These are phyloP conservation scores for Kryptolebias marmoratus DNA, from an alignment of 2,113 vertebrate species.

Conservation along the genomic window DNA sequence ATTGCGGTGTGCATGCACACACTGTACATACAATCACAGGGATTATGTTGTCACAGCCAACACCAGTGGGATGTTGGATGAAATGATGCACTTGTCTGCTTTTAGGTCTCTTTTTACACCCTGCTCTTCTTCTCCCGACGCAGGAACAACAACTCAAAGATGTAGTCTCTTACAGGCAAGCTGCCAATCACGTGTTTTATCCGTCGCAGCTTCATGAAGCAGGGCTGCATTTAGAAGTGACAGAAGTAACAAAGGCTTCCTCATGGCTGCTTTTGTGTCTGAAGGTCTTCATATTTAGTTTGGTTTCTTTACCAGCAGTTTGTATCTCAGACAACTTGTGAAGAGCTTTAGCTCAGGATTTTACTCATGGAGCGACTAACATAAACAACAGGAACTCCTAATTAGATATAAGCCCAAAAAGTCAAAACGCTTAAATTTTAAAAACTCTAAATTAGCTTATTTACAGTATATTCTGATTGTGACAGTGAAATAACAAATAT, in stretches of 20 bases:
- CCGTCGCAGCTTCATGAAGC: conserved; percentile 25
- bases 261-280: conserved; percentile 7
- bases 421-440: too few species aligned
- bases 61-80: conserved; percentile 65
- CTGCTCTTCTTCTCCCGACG: conserved; percentile 45
- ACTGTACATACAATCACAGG: conserved; percentile 45
- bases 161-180: conserved; percentile 33
- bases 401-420: too few species aligned
- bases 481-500: neutral
- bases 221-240: conserved; percentile 32
- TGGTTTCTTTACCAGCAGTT: conserved; percentile 1
- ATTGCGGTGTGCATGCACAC: conserved; percentile 31
- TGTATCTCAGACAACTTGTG: neutral
- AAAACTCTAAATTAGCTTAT: too few species aligned
- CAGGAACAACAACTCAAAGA: conserved; percentile 36
- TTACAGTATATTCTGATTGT: neutral
- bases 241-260: conserved; percentile 35
- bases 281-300: neutral
- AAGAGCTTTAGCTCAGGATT: neutral
- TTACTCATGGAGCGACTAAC: neutral
- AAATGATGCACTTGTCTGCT: conserved; percentile 68
- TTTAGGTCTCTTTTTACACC: conserved; percentile 56
- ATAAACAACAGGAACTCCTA: neutral
- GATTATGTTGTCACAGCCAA: conserved; percentile 68
- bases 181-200: conserved; percentile 25